These are phyloP conservation scores for Ceratoteleas bidentatus DNA, from an alignment of 1,140 invertebrate species.

Conservation along the genomic window DNA sequence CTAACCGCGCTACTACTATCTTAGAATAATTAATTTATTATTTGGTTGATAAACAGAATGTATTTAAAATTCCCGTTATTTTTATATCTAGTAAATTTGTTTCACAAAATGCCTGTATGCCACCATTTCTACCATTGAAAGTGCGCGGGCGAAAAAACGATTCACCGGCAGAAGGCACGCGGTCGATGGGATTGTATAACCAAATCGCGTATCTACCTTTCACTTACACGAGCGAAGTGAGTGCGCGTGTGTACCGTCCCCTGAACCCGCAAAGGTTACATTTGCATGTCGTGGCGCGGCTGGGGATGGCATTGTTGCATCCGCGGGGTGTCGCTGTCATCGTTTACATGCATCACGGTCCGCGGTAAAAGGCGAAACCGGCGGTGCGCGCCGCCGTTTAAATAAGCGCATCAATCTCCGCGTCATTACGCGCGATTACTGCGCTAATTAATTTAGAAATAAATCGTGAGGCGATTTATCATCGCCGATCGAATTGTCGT, in stretches of 20 bases:
- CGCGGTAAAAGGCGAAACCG: constrained; percentile 47
- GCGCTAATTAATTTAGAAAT: constrained; percentile 60
- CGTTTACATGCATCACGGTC: constrained; percentile 59
- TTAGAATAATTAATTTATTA: too few species aligned
- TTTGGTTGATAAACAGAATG: too few species aligned
- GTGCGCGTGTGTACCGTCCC: constrained; percentile 61
- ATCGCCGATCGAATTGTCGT: constrained; percentile 21
- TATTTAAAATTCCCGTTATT: too few species aligned
- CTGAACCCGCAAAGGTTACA: constrained; percentile 68
- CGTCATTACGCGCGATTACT: constrained; percentile 52
- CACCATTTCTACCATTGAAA: constrained; percentile 46
- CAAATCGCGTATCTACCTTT: constrained; percentile 60
- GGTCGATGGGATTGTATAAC: constrained; percentile 45
- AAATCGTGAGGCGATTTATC: constrained; percentile 34
- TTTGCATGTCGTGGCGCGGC: constrained; percentile 61
- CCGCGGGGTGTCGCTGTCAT: constrained; percentile 42
- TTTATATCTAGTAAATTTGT: too few species aligned
- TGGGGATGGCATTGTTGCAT: constrained; percentile 51
- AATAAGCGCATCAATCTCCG: constrained; percentile 62
- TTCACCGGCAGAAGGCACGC: constrained; percentile 21
- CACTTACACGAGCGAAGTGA: constrained; percentile 59
- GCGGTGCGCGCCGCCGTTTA: constrained; percentile 38
- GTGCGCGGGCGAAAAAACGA: constrained; percentile 21
- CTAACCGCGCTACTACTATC: too few species aligned
- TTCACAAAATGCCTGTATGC: too few species aligned